Conservation (phyloP, 2,113 vertebrate genomes). For the Ceyx cyanopectus region DNA sequence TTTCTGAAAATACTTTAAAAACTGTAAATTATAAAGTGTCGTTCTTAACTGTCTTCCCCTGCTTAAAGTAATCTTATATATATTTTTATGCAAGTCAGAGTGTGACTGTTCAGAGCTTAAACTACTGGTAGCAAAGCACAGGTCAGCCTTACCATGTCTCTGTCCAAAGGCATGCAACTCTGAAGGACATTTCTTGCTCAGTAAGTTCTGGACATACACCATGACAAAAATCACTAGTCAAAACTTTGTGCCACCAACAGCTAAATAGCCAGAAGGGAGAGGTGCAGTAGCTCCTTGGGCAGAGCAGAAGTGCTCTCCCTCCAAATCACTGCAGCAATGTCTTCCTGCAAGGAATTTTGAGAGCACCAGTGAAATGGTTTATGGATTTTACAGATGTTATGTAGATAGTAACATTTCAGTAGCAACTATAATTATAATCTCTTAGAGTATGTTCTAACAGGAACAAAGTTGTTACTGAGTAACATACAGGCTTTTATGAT, state of each 20-base stretch:
- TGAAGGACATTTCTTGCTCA: not conserved
- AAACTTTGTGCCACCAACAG: not conserved
- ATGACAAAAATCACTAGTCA: too few species aligned
- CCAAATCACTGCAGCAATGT: rapidly evolving
- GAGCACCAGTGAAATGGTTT: too few species aligned
- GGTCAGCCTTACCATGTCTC: not conserved
- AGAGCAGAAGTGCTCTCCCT: not conserved
- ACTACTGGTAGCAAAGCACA: not conserved
- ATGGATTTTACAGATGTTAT: rapidly evolving
- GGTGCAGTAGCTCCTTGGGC: not conserved
- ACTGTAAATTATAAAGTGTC: not conserved
- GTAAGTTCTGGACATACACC: not conserved
- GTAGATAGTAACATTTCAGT: not conserved
- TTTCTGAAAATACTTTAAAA: not conserved
- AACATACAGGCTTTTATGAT: rapidly evolving
- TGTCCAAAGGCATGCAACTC: rapidly evolving
- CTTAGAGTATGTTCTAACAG: not conserved
- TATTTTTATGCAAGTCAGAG: not conserved
- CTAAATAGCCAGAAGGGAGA: rapidly evolving
- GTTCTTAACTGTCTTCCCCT: too few species aligned
- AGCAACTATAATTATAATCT: not conserved
- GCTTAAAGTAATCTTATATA: not conserved
- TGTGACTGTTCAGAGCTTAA: not conserved
- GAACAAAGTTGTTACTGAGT: not conserved
- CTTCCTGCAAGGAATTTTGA: not conserved